phyloP scores from a whole-genome alignment of 1,140 invertebrate genomes.

The Limonius californicus region DNA sequence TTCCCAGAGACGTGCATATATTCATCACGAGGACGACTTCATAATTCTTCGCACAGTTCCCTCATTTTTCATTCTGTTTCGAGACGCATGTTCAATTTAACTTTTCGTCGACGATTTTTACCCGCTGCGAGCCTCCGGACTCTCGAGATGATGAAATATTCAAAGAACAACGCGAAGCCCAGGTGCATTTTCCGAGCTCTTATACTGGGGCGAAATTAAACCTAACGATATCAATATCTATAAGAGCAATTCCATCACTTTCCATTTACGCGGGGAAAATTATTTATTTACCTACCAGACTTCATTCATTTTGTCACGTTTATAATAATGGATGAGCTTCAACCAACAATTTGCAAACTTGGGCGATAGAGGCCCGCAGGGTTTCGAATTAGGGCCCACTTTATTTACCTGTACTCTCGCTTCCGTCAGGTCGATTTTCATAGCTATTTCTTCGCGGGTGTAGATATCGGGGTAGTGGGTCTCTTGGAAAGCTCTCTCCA shows the following conservation, averaged over 20 bases:
- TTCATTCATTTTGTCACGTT: conserved; percentile 8
- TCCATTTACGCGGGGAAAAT: conserved; percentile 25
- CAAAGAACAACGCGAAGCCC: conserved; percentile 28
- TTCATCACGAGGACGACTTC: not conserved
- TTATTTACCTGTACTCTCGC: conserved; percentile 90
- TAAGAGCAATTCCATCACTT: conserved; percentile 35
- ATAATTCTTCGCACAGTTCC: conserved; percentile 9
- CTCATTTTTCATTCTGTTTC: conserved; percentile 27
- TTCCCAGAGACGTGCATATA: not conserved
- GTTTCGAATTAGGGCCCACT: not conserved
- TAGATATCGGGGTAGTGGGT: conserved; percentile 99
- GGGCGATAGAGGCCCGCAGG: not conserved
- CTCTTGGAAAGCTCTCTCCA: conserved; percentile 94
- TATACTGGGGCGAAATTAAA: conserved; percentile 32
- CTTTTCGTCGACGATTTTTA: conserved; percentile 24
- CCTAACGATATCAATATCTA: conserved; percentile 36
- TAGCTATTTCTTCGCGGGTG: conserved; percentile 97
- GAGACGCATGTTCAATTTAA: conserved; percentile 25
- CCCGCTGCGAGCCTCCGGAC: conserved; percentile 10
- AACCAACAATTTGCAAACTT: not conserved
- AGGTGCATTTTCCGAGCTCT: conserved; percentile 32
- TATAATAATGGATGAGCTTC: not conserved
- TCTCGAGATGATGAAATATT: conserved; percentile 33
- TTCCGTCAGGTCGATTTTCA: conserved; percentile 97
- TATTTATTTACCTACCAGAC: conserved; percentile 21